Evolutionary conservation across 2,888 invertebrate species (phyloP), one percentile per base, ranked within the genome.

Genomic region (Drosophila yooni): DNA sequence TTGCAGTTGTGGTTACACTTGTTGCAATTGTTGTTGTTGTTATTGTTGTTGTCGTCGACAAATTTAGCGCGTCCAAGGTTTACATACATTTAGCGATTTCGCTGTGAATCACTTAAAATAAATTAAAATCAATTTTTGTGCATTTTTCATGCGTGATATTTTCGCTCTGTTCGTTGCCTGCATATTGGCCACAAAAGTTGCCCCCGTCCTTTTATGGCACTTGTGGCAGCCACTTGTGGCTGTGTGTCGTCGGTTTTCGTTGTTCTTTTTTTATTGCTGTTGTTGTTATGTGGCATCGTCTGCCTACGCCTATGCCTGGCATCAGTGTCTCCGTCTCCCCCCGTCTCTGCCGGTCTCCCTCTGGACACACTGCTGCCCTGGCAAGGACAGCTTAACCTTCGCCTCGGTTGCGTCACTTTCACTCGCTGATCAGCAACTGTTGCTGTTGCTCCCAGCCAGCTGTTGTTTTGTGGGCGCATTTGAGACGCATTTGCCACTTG

Each of bases 91-190:
- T 53, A 63, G 43, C 57, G 69, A 57, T 72, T 64, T 62, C 56
- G 66, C 53, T 67, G 81, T 79, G 85, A 89, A 89, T 85, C 89
- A 88, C 81, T 89, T 87, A 88, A 90, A 88, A 87, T 90, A 90
- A 87, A 87, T 87, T 86, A 87, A 90, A 88, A 87, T 82, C 66
- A 74, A 82, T 82, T 83, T 78, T 83, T 76, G 80, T 82, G 77
- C 74, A 82, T 66, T 82, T 82, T 76, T 79, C 72, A 79, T 81
- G 82, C 77, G 76, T 82, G 79, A 76, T 79, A 48, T 63, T 43
- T 40, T 54, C 54, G 33, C 25, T 31, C 27, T 27, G 25, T 18
- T 50, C 18, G 13, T 11, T 54, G 54, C 18, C 27, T 21, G 38
- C 74, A 38, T 33, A 21, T 53, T 60, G 54, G 56, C 38, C 60